Conservation (phyloP, 2,113 vertebrate species). For the Colistium nudipinnis region DNA sequence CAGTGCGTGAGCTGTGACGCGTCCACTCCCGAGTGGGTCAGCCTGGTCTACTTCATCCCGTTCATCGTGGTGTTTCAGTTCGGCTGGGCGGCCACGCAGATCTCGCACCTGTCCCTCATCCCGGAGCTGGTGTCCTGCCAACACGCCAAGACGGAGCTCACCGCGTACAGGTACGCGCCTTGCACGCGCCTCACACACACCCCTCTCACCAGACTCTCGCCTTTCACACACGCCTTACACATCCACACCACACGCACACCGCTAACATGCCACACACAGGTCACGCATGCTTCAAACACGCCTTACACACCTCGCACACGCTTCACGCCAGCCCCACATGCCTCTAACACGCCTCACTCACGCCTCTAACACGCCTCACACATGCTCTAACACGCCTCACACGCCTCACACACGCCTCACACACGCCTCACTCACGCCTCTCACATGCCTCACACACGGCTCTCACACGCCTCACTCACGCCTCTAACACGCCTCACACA, state of each 20-base stretch:
- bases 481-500: no score
- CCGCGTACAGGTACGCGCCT: constrained; percentile 87
- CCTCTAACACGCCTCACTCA: background rate
- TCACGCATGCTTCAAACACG: constrained; percentile 50
- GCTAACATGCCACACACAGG: constrained; percentile 88
- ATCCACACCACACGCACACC: background rate
- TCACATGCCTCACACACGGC: no score
- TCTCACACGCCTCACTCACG: background rate
- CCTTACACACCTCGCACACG: background rate
- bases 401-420: background rate
- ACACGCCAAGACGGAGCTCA: constrained; percentile 94
- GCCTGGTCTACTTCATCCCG: constrained; percentile 88
- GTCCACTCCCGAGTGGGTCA: constrained; percentile 86
- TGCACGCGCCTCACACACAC: background rate
- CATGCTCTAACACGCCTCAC: no score
- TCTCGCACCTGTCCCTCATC: constrained; percentile 95
- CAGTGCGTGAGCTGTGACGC: constrained; percentile 86
- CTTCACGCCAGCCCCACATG: no score
- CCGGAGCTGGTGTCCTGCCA: constrained; percentile 89
- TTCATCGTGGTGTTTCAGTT: constrained; percentile 96
- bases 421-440: background rate
- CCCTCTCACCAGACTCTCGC: no score
- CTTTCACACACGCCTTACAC: no score
- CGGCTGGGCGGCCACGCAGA: constrained; percentile 94
- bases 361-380: background rate